phyloP scores from a whole-genome alignment of 2,888 invertebrate species.

The Ophion slaviceki region DNA sequence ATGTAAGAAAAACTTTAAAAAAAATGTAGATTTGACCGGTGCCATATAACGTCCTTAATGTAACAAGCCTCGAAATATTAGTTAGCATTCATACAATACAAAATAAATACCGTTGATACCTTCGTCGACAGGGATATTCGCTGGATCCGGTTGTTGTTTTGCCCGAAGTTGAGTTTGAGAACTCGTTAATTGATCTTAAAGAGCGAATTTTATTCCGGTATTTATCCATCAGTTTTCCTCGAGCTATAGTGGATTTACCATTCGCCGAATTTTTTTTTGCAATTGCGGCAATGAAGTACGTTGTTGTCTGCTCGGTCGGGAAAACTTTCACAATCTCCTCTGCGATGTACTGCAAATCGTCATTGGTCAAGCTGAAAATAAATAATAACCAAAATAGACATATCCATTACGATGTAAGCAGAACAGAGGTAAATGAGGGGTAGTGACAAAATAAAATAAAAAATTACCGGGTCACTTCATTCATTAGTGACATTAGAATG shows the following conservation, averaged over 20 bases:
- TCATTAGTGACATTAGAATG: slow-evolving; percentile 1
- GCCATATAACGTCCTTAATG: background rate
- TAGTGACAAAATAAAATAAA: background rate
- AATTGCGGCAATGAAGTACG: slow-evolving; percentile 28
- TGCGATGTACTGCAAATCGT: slow-evolving; percentile 25
- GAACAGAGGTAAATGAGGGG: background rate
- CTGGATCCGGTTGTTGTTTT: background rate
- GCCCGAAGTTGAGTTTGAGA: background rate
- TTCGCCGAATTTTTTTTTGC: slow-evolving; percentile 14
- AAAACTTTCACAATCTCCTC: slow-evolving; percentile 30
- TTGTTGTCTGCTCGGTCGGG: slow-evolving; percentile 21
- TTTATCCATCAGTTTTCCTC: slow-evolving; percentile 42
- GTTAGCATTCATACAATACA: background rate
- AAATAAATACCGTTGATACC: slow-evolving; percentile 2
- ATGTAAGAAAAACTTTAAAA: too few species aligned
- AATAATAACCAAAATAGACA: background rate
- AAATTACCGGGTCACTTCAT: slow-evolving; percentile 13
- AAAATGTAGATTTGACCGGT: too few species aligned
- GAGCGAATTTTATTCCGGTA: slow-evolving; percentile 25
- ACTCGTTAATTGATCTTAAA: background rate
- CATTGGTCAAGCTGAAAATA: slow-evolving; percentile 37
- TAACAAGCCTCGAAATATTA: background rate
- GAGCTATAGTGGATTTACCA: slow-evolving; percentile 14
- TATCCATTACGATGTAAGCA: background rate
- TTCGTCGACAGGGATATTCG: slow-evolving; percentile 11